Percentiles rank a stretch among this genome's conserved stretches.
Evolutionary conservation across 2,797 vertebrate species (phyloP).

Genomic region (Esox lucius): DNA sequence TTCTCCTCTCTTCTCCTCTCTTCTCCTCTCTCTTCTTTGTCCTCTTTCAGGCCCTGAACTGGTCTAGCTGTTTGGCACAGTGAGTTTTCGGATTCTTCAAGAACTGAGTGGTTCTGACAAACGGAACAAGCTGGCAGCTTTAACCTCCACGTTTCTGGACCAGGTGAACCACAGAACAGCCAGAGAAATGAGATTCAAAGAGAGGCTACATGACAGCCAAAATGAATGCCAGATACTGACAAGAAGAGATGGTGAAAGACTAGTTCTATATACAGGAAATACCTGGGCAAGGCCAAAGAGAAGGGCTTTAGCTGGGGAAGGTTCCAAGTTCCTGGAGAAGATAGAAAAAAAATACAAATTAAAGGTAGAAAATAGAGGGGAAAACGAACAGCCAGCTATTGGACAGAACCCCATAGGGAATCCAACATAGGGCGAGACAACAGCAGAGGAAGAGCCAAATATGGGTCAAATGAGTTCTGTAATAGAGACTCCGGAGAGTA

Average conservation of each 20-base stretch:
- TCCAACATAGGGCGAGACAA: not conserved
- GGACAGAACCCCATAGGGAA: not conserved
- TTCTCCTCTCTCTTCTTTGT: not conserved
- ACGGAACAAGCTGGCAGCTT: constrained; percentile 23
- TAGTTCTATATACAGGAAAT: not conserved
- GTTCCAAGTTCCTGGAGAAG: not conserved
- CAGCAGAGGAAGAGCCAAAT: not conserved
- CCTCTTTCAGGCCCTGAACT: constrained; percentile 29
- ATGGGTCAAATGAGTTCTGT: not conserved
- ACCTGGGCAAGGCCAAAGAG: not conserved
- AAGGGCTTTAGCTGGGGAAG: not conserved
- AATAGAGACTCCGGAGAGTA: not conserved
- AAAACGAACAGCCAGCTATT: not conserved
- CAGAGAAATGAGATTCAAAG: not conserved
- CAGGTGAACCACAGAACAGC: constrained; percentile 5
- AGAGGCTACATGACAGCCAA: not conserved
- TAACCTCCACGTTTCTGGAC: constrained; percentile 47
- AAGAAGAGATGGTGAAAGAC: not conserved
- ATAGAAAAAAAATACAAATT: not conserved
- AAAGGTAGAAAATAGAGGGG: not conserved
- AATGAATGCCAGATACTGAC: not conserved
- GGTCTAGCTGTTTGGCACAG: constrained; percentile 42
- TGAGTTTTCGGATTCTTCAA: constrained; percentile 42
- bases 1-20: too few relatives aligned
- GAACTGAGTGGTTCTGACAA: constrained; percentile 47